Percentiles rank a stretch among this genome's conserved stretches.
Evolutionary conservation across 2,113 vertebrate genomes (phyloP).

Genomic region (Numida meleagris): DNA sequence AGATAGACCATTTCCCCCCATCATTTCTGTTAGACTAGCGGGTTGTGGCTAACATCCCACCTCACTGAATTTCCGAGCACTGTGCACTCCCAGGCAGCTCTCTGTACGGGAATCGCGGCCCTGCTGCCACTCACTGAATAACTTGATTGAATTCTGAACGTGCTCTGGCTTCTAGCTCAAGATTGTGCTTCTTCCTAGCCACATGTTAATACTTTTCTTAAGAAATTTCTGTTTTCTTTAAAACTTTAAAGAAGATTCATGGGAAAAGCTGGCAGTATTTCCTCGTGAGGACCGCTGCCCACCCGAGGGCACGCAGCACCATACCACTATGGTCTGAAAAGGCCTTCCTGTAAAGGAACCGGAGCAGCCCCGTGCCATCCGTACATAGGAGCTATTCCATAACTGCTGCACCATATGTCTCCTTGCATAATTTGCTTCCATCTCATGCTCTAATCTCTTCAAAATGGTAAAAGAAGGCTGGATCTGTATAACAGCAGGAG

Average conservation of each 20-base stretch:
- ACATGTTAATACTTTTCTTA: not conserved
- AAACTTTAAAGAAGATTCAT: not conserved
- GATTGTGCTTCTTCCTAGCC: not conserved
- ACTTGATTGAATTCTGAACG: not conserved
- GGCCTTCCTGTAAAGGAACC: no score
- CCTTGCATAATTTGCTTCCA: not conserved
- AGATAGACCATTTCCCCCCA: not conserved
- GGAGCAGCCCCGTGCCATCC: not conserved
- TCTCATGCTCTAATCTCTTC: not conserved
- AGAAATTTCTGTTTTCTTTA: not conserved
- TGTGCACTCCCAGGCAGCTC: not conserved
- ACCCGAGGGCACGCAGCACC: no score
- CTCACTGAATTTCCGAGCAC: not conserved
- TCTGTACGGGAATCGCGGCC: not conserved
- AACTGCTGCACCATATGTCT: not conserved
- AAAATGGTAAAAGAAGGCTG: not conserved
- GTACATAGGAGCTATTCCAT: not conserved
- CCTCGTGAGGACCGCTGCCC: not conserved
- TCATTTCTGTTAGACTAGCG: not conserved
- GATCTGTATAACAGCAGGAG: not conserved
- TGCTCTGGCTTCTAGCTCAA: rapidly evolving
- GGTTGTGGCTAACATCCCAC: not conserved
- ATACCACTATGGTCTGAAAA: no score
- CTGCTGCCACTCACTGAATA: not conserved
- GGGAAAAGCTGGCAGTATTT: not conserved